Conservation (phyloP, 1,140 invertebrate species). For the Drosophila gunungcola region DNA sequence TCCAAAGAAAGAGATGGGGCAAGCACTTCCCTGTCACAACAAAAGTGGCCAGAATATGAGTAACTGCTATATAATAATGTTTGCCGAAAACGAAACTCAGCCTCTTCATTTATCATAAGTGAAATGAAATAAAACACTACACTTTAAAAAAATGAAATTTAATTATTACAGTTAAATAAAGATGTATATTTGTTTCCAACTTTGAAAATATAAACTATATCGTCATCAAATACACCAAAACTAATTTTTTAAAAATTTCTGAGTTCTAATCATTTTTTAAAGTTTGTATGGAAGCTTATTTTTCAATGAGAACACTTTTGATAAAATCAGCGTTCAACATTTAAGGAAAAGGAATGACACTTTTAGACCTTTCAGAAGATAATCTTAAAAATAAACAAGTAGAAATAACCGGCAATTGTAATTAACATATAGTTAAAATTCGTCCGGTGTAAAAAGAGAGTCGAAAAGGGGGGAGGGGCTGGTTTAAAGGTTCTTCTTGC, state of each 20-base stretch:
- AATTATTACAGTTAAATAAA: too few relatives aligned
- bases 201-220: too few relatives aligned
- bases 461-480: not conserved
- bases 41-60: conserved; percentile 78
- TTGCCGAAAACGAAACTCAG: conserved; percentile 53
- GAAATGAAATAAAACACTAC: conserved; percentile 7
- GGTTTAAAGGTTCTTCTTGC: conserved; percentile 41
- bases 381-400: too few relatives aligned
- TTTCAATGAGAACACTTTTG: too few relatives aligned
- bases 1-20: conserved; percentile 1
- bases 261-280: too few relatives aligned
- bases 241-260: too few relatives aligned
- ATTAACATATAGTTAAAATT: not conserved
- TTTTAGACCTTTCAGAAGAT: too few relatives aligned
- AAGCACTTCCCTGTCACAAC: conserved; percentile 69
- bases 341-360: too few relatives aligned
- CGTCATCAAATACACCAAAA: too few relatives aligned
- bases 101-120: conserved; percentile 41
- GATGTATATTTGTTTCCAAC: too few relatives aligned
- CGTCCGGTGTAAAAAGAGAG: conserved; percentile 6
- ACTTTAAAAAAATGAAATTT: not conserved
- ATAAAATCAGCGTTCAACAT: too few relatives aligned
- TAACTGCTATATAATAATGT: conserved; percentile 82
- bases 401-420: not conserved
- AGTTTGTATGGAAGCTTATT: too few relatives aligned